Conservation (phyloP, 2,113 vertebrate species). For the Nasalis larvatus region DNA sequence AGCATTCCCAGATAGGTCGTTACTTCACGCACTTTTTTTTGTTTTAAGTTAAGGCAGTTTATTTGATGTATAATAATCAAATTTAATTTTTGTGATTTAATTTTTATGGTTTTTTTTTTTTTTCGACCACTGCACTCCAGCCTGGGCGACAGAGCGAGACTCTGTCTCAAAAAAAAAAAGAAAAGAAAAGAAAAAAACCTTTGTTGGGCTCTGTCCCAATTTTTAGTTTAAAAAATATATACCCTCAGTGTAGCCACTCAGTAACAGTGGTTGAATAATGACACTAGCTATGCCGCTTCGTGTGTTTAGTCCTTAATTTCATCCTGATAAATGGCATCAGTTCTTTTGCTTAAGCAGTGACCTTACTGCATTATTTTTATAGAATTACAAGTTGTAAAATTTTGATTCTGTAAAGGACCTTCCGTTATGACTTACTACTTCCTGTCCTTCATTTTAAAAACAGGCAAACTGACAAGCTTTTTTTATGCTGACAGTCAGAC, state of each 20-base stretch:
- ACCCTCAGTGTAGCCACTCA: neutral
- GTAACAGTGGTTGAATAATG: neutral
- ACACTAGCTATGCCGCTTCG: neutral
- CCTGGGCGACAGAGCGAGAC: too few species aligned
- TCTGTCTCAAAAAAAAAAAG: too few species aligned
- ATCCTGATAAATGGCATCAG: neutral
- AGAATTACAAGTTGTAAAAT: neutral
- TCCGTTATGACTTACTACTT: neutral
- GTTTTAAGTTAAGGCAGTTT: slow-evolving; percentile 34
- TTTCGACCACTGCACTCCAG: too few species aligned
- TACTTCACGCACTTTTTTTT: neutral
- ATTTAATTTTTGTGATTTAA: neutral
- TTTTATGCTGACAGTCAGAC: neutral
- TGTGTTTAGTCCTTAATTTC: slow-evolving; percentile 21
- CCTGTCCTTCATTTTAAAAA: neutral
- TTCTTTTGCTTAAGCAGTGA: neutral
- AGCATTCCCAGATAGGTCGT: neutral
- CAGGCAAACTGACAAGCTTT: neutral
- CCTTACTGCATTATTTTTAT: slow-evolving; percentile 41
- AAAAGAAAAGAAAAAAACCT: neutral
- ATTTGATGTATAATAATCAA: slow-evolving; percentile 4
- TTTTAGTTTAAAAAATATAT: slow-evolving; percentile 36
- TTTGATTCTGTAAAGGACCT: neutral
- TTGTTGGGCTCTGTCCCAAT: slow-evolving; percentile 42
- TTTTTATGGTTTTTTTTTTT: slow-evolving; percentile 6